A percentile compares a stretch with the other conserved stretches of the same genome.
These are phyloP conservation scores for Panagrolaimus sp. DNA, from an alignment of 1,140 invertebrate genomes.

Conservation along the genomic window DNA sequence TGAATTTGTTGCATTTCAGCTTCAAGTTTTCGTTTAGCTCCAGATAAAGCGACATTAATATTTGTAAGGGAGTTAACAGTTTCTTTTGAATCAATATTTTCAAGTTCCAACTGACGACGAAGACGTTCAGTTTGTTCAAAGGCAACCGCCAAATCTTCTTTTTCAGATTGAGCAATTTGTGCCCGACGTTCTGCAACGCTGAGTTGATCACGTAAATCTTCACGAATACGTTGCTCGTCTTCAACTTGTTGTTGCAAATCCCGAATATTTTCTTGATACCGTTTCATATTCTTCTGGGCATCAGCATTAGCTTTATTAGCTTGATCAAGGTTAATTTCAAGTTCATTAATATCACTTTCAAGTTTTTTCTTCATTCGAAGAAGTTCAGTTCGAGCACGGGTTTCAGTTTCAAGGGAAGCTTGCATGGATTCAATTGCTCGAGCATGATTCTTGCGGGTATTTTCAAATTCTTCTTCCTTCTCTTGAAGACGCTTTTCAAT, in stretches of 20 bases:
- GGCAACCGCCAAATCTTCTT: slow-evolving; percentile 46
- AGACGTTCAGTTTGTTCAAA: slow-evolving; percentile 65
- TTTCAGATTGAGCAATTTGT: slow-evolving; percentile 65
- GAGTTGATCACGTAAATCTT: slow-evolving; percentile 80
- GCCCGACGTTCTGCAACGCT: slow-evolving; percentile 88
- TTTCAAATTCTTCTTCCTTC: slow-evolving; percentile 99
- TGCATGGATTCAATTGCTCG: slow-evolving; percentile 98
- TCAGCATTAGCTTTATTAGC: slow-evolving; percentile 96
- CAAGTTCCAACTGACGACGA: slow-evolving; percentile 88
- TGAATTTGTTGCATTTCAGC: slow-evolving; percentile 74
- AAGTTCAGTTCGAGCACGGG: slow-evolving; percentile 96
- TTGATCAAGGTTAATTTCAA: slow-evolving; percentile 95
- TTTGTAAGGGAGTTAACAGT: slow-evolving; percentile 87
- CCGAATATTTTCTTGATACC: slow-evolving; percentile 89
- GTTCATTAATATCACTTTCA: slow-evolving; percentile 89
- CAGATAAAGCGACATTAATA: slow-evolving; percentile 80
- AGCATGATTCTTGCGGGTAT: slow-evolving; percentile 97
- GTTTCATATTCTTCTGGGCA: slow-evolving; percentile 95
- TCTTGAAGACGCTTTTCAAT: slow-evolving; percentile 68
- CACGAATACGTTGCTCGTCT: slow-evolving; percentile 89
- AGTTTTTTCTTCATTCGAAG: slow-evolving; percentile 99
- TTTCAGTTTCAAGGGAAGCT: slow-evolving; percentile 93
- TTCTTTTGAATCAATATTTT: slow-evolving; percentile 89
- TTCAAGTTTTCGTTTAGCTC: slow-evolving; percentile 96
- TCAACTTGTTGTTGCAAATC: slow-evolving; percentile 74